These are phyloP conservation scores for Hirundo rustica DNA, from an alignment of 2,797 vertebrate genomes.

Conservation along the genomic window DNA sequence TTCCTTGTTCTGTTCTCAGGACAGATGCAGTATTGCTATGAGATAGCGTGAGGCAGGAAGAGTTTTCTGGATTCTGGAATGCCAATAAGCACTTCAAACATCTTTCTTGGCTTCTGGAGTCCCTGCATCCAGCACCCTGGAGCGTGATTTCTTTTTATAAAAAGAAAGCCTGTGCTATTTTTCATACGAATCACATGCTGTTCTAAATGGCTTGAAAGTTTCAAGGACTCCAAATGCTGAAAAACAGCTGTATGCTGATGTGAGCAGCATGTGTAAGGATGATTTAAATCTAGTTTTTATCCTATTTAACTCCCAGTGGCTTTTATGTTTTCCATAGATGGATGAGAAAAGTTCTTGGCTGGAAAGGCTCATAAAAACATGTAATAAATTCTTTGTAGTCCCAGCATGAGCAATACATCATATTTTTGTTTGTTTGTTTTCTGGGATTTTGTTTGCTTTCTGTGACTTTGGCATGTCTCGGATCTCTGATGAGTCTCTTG, in stretches of 20 bases:
- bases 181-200: slow-evolving; percentile 66
- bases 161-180: slow-evolving; percentile 62
- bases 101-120: slow-evolving; percentile 60
- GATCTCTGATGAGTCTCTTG: neutral
- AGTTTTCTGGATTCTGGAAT: slow-evolving; percentile 29
- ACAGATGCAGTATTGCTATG: neutral
- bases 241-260: slow-evolving; percentile 73
- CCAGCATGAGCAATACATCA: slow-evolving; percentile 21
- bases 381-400: slow-evolving; percentile 64
- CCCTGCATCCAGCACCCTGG: slow-evolving; percentile 41
- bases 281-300: slow-evolving; percentile 70
- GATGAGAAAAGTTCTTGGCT: slow-evolving; percentile 74
- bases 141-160: slow-evolving; percentile 56
- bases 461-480: neutral
- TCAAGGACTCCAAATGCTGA: slow-evolving; percentile 60
- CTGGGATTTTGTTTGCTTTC: slow-evolving; percentile 31
- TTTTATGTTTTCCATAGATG: slow-evolving; percentile 77
- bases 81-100: slow-evolving; percentile 35
- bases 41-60: slow-evolving; percentile 32
- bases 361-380: slow-evolving; percentile 64
- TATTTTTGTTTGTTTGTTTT: slow-evolving; percentile 50
- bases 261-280: slow-evolving; percentile 72
- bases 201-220: slow-evolving; percentile 52
- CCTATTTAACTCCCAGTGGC: slow-evolving; percentile 71
- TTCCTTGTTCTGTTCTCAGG: slow-evolving; percentile 34